Percentiles rank a stretch among this genome's conserved stretches.
Conservation (phyloP, 1,140 invertebrate species). For the Hesperophylax magnus region DNA sequence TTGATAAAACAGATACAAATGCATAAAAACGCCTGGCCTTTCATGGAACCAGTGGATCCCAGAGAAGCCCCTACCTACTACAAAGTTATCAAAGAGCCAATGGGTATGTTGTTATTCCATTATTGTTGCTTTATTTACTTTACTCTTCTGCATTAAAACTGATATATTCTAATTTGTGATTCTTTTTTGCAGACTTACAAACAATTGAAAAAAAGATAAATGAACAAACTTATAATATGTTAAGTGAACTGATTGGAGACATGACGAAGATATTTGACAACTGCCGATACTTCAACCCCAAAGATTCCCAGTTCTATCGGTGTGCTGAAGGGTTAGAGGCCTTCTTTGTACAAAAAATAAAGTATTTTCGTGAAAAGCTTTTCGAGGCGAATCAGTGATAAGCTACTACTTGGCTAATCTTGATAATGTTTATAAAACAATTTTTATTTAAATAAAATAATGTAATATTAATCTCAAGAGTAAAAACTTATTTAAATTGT, state of each 20-base stretch:
- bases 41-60: constrained; percentile 96
- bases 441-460: constrained; percentile 29
- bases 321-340: constrained; percentile 95
- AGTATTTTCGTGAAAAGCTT: constrained; percentile 85
- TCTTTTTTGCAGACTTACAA: constrained; percentile 86
- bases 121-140: background rate
- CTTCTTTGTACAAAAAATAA: constrained; percentile 95
- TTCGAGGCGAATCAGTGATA: constrained; percentile 74
- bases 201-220: constrained; percentile 92
- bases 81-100: constrained; percentile 97
- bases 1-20: constrained; percentile 94
- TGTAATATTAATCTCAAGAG: constrained; percentile 41
- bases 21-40: constrained; percentile 96
- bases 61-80: constrained; percentile 97
- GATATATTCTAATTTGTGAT: background rate
- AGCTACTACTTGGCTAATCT: background rate
- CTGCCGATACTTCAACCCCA: constrained; percentile 96
- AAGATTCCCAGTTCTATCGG: constrained; percentile 94
- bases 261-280: constrained; percentile 99
- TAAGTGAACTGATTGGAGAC: constrained; percentile 96
- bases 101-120: constrained; percentile 82
- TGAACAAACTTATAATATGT: constrained; percentile 85
- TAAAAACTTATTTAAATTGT: constrained; percentile 40
- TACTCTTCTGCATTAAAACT: too few species aligned
- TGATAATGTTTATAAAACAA: constrained; percentile 11